These are phyloP conservation scores for Escarpia spicata DNA, from an alignment of 2,888 invertebrate genomes.

Conservation along the genomic window DNA sequence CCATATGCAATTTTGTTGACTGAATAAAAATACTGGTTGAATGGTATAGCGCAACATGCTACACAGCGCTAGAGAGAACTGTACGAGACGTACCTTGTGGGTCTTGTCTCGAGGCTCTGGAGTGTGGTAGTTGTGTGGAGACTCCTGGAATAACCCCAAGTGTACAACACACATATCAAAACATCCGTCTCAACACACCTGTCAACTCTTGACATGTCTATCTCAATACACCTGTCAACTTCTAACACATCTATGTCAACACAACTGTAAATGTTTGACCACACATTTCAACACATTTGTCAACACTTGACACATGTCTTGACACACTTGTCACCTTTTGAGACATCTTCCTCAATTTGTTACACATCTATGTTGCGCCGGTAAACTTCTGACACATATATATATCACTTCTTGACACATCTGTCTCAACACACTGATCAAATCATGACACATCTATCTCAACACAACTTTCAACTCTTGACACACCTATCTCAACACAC, in stretches of 20 bases:
- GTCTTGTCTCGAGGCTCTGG: not conserved
- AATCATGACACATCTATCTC: not conserved
- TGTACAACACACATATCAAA: not conserved
- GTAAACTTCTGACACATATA: too few species aligned
- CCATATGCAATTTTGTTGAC: too few species aligned
- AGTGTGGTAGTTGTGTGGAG: not conserved
- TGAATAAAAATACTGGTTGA: too few species aligned
- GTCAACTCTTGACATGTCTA: not conserved
- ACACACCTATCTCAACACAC: not conserved
- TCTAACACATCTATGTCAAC: too few species aligned
- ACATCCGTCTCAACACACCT: not conserved
- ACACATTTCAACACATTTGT: too few species aligned
- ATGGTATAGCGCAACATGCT: too few species aligned
- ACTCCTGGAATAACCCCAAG: not conserved
- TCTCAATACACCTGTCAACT: too few species aligned
- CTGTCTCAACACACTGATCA: not conserved
- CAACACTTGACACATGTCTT: too few species aligned
- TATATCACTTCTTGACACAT: not conserved
- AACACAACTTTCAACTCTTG: not conserved
- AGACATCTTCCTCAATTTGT: too few species aligned
- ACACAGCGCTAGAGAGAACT: not conserved
- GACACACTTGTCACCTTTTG: too few species aligned
- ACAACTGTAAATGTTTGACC: too few species aligned
- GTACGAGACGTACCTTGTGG: not conserved
- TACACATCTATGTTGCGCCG: too few species aligned